Evolutionary conservation across 2,797 vertebrate species (phyloP), one percentile per base, ranked within the genome.

Genomic region (Atherinosoma microstoma): DNA sequence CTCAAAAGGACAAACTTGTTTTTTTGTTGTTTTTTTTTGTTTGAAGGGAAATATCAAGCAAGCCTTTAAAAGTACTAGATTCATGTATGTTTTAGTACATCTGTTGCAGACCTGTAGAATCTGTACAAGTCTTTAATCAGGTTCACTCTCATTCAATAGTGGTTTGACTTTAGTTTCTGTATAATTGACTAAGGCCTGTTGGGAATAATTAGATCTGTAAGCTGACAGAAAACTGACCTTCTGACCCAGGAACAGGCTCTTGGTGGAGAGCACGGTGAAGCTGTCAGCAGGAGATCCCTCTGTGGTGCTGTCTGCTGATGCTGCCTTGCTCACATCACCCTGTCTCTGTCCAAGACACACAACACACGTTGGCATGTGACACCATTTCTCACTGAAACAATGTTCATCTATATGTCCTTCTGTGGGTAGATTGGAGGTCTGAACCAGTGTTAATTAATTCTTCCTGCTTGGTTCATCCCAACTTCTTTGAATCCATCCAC

Each of bases 201-300:
- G 32, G 20, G 8, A 3, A 15, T 69, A 27, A 5, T 13, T 38
- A 10, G 15, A 22, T 59, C 32, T 49, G 4, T 20, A 3, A 20
- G 57, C 6, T 24, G 10, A 53, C 47, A 47, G 47, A 42, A 42
- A 58, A 85, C 89, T 86, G 96, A 99, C 98, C 97, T 99, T 99
- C 85, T 99, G 98, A 85, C 98, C 98, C 71, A 99, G 96, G 85
- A 99, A 99, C 72, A 99, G 96, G 84, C 96, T 99, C 94, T 98
- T 99, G 73, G 97, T 98, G 77, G 98, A 99, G 62, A 99, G 96
- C 75, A 99, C 95, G 0, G 98, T 99, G 93, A 99, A 98, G 73
- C 96, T 96, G 24, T 97, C 96, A 0, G 94, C 91, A 2, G 95
- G 95, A 2, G 95, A 95, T 42, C 97, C 97, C 72, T 98, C 96